Conservation (phyloP, 2,113 vertebrate species). For the Brachyhypopomus gauderio region DNA sequence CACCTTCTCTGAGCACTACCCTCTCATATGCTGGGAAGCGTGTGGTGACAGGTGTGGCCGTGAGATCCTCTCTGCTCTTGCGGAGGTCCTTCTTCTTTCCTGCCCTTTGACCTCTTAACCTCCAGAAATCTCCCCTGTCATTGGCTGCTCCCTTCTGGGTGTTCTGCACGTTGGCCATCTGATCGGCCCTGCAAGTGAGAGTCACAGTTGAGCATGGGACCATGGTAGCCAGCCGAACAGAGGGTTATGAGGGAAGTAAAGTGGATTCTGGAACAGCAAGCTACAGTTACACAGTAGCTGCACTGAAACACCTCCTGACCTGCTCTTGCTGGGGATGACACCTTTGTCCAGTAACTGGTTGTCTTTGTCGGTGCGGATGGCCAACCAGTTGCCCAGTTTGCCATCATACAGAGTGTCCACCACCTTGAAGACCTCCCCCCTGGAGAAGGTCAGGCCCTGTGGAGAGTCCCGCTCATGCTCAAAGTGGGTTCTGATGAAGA, state of each 20-base stretch:
- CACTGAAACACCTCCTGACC: constrained; percentile 70
- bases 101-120: constrained; percentile 91
- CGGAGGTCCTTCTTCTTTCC: constrained; percentile 90
- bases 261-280: not conserved
- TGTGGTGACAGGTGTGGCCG: constrained; percentile 79
- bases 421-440: constrained; percentile 93
- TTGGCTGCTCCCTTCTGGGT: constrained; percentile 83
- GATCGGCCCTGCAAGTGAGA: constrained; percentile 83
- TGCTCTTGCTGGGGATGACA: constrained; percentile 96
- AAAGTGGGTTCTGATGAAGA: constrained; percentile 97
- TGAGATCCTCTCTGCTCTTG: constrained; percentile 92
- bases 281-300: no score
- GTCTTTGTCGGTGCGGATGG: constrained; percentile 82
- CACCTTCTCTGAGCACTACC: constrained; percentile 92
- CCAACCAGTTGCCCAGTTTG: constrained; percentile 95
- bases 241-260: not conserved
- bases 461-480: constrained; percentile 93
- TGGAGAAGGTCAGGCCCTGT: constrained; percentile 87
- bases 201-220: not conserved
- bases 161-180: constrained; percentile 95
- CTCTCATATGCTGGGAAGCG: constrained; percentile 94
- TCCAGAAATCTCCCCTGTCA: constrained; percentile 97
- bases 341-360: constrained; percentile 92
- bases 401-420: constrained; percentile 95
- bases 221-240: not conserved